A percentile compares a stretch with the other conserved stretches of the same genome.
Conservation (phyloP, 2,888 invertebrate species). For the Trissolcus brochymenae region DNA sequence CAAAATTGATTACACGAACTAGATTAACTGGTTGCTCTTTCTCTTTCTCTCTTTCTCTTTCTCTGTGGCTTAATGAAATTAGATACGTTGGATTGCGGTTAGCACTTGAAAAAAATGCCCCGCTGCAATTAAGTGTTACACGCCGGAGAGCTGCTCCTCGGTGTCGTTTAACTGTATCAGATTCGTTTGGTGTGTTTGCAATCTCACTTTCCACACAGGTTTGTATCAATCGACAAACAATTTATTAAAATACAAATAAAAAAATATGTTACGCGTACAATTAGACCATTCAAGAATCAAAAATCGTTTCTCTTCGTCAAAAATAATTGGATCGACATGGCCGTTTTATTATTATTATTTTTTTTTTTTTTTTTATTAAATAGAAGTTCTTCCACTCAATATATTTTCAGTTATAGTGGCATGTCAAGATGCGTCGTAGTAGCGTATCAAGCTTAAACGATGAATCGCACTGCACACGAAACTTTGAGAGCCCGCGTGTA, state of each 20-base stretch:
- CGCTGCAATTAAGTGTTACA: conserved; percentile 26
- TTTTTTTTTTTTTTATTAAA: conserved; percentile 1
- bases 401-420: conserved; percentile 58
- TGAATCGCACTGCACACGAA: conserved; percentile 36
- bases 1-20: conserved; percentile 40
- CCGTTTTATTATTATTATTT: not conserved
- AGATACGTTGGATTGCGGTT: conserved; percentile 19
- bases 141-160: conserved; percentile 25
- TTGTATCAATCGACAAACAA: too few relatives aligned
- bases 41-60: too few relatives aligned
- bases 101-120: conserved; percentile 19
- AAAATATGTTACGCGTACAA: not conserved
- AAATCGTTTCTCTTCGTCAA: too few relatives aligned
- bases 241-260: not conserved
- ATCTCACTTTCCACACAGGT: not conserved
- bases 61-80: conserved; percentile 29
- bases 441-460: conserved; percentile 49
- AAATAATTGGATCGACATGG: too few relatives aligned
- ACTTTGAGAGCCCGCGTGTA: conserved; percentile 40
- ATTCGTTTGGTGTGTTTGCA: conserved; percentile 14
- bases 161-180: conserved; percentile 17
- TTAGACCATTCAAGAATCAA: too few relatives aligned
- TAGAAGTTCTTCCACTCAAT: not conserved
- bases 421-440: conserved; percentile 52
- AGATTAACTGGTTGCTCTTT: conserved; percentile 33